Evolutionary conservation across 2,888 invertebrate species (phyloP).

Genomic region (Epicampocera succincta): DNA sequence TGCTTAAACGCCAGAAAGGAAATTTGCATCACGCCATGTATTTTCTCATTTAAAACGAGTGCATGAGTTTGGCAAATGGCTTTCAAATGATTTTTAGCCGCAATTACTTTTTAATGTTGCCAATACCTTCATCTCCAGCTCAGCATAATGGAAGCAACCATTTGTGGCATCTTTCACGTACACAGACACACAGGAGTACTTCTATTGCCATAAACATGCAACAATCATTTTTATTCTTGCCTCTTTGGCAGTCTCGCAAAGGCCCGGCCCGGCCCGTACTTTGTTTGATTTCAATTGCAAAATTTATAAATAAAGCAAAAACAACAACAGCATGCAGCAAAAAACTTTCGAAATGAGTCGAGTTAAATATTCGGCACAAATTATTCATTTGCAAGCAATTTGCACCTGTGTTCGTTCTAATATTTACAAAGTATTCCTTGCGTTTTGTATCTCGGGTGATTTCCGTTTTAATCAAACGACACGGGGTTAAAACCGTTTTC

Average conservation of each 20-base stretch:
- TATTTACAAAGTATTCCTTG: conserved; percentile 53
- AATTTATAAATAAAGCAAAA: conserved; percentile 40
- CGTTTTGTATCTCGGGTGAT: conserved; percentile 58
- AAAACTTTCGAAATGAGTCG: conserved; percentile 24
- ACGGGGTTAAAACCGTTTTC: conserved; percentile 17
- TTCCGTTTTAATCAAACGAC: conserved; percentile 52
- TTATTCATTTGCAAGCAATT: conserved; percentile 78
- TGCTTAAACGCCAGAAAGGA: conserved; percentile 35
- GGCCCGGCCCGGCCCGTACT: conserved; percentile 3
- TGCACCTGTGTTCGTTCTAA: conserved; percentile 70
- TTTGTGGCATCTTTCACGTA: background rate
- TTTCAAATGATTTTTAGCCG: conserved; percentile 66
- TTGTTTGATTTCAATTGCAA: conserved; percentile 45
- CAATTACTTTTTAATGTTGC: conserved; percentile 68
- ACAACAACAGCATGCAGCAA: conserved; percentile 1
- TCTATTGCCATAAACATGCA: conserved; percentile 25
- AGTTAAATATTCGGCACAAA: conserved; percentile 72
- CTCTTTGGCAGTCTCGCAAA: conserved; percentile 1
- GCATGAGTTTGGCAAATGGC: conserved; percentile 67
- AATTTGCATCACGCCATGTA: conserved; percentile 45
- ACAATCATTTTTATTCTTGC: conserved; percentile 28
- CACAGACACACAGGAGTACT: background rate
- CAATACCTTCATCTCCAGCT: conserved; percentile 34
- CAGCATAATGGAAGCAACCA: conserved; percentile 19
- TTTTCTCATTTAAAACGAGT: conserved; percentile 58